Base-by-base conservation (phyloP, 2,888 invertebrate genomes). In the Cantharis rufa region DNA sequence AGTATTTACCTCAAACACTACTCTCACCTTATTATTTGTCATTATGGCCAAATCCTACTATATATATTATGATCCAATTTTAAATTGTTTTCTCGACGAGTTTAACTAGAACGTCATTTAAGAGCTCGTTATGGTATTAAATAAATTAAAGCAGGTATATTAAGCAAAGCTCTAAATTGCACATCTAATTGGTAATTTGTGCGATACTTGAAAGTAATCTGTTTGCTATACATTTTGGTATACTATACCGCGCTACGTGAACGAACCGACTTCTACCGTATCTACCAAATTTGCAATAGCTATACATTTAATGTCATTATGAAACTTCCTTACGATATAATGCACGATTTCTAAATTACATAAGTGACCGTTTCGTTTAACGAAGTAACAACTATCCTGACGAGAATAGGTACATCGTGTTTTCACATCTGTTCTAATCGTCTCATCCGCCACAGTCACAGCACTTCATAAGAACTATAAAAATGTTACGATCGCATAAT, bases 401-500 rank as follows among this genome's bases (percentile, higher is more conserved):
- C 48, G 48, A 48, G 48, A 48, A 48, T 63, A 63, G 63, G 74
- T 48, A 75, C 72, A 66, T 76, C 72, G 75, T 62, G 75, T 75
- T 78, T 78, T 78, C 78, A 76, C 78, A 78, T 78, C 78, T 78
- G 78, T 76, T 78, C 76, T 78, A 78, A 78, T 75, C 76, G 78
- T 68, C 70, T 71, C 76, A 78, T 78, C 78, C 76, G 76, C 78
- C 74, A 78, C 78, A 75, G 77, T 78, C 77, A 76, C 77, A 77
- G 73, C 71, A 82, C 82, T 84, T 86, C 85, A 82, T 83, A 84
- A 84, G 85, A 85, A 85, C 84, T 85, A 86, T 86, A 86, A 87
- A 87, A 87, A 85, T 83, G 86, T 87, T 87, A 87, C 86, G 87
- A 86, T 85, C 86, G 80, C 83, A 85, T 85, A 86, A 87, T 85